Base-by-base conservation (phyloP, 2,113 vertebrate species). In the Eupsittula cactorum region DNA sequence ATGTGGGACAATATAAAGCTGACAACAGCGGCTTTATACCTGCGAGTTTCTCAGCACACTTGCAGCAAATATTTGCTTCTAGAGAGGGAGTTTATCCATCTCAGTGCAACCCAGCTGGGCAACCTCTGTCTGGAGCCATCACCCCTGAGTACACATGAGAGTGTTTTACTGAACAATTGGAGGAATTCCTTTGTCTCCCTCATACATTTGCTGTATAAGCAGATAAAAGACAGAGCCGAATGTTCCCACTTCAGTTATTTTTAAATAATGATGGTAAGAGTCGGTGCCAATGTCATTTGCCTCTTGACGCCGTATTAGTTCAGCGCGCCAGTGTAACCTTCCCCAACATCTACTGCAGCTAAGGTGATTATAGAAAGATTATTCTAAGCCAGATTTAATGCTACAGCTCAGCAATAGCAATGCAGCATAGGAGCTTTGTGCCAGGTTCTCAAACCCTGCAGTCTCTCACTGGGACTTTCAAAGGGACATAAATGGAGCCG, bases 121-220 rank as follows among this genome's bases (percentile, higher is more conserved):
- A 71, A 42, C 44, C 33, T 31, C 7, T 44, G 0, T 29, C 71
- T 14, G 23, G 46, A 74, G 52, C 52, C 67, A 11, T 6, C 18
- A 2, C 19, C 27, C 3, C 59, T 8, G 52, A 44, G 52, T 3
- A 31, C 53, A 25, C 27, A 9, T 1, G 8, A 19, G n/a, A 41
- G 16, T 16, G 28, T 33, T 67, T 47, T 42, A 20, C 39, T 9
- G 46, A 41, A 23, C 1, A 0, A 5, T 5, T 1, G 0, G 35
- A 42, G 27, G 35, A 57, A 35, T 31, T 67, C 46, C 67, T 74
- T 68, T 44, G 37, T 41, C 88, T 87, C 42, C 33, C 53, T 20
- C 10, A 20, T 7, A 50, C 35, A 14, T 44, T 50, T 39, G 24
- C 52, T 49, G 16, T 19, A 44, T 55, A 74, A 50, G 33, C 53